phyloP scores from a whole-genome alignment of 2,113 vertebrate genomes.

The Entelurus aequoreus region DNA sequence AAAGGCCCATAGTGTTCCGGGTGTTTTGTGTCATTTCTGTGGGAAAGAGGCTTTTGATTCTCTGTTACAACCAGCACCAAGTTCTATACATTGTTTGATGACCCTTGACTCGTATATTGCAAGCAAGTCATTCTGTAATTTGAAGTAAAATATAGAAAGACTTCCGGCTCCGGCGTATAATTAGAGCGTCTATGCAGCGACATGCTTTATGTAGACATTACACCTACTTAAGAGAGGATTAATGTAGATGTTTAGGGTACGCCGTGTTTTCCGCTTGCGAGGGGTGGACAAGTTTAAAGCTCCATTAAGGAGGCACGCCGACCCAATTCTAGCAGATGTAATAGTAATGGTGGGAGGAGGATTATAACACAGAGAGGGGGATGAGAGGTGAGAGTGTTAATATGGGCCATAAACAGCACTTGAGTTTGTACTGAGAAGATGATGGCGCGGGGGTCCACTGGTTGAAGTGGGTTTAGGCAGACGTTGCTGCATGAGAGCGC shows the following conservation, averaged over 20 bases:
- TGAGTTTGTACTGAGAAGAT: slow-evolving; percentile 16
- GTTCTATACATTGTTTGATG: neutral
- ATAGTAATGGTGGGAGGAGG: slow-evolving; percentile 13
- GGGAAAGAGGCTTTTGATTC: no score
- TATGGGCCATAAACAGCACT: slow-evolving; percentile 49
- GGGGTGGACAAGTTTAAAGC: slow-evolving; percentile 50
- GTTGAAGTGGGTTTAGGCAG: slow-evolving; percentile 54
- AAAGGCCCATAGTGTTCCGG: no score
- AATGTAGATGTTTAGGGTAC: slow-evolving; percentile 48
- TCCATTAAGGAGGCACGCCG: slow-evolving; percentile 51
- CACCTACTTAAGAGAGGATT: slow-evolving; percentile 49
- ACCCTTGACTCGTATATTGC: slow-evolving; percentile 14
- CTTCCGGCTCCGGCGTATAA: slow-evolving; percentile 12
- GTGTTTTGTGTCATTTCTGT: no score
- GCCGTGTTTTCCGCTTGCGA: slow-evolving; percentile 13
- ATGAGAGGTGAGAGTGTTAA: slow-evolving; percentile 59
- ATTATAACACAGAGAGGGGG: slow-evolving; percentile 52
- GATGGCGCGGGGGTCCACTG: slow-evolving; percentile 21
- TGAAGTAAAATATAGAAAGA: slow-evolving; percentile 23
- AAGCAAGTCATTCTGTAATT: slow-evolving; percentile 40
- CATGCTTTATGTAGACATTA: slow-evolving; percentile 38
- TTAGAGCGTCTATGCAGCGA: slow-evolving; percentile 21
- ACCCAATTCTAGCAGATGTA: slow-evolving; percentile 48
- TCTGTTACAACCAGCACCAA: neutral
- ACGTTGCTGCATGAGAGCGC: slow-evolving; percentile 33